Base-by-base conservation (phyloP, 2,888 invertebrate species). In the Barypeithes pellucidus region DNA sequence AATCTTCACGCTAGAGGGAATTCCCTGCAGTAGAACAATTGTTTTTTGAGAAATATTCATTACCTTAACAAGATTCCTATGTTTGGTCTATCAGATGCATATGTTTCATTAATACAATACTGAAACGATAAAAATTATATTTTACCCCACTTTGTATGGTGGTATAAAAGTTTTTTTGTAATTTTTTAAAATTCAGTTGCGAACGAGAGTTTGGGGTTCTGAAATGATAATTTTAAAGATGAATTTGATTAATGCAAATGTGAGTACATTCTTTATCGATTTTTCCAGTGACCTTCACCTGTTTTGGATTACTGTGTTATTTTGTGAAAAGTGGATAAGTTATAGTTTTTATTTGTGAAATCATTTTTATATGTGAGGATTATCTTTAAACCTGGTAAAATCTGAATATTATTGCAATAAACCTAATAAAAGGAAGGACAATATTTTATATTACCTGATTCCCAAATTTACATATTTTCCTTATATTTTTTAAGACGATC, bases 1-100 rank as follows among this genome's bases (percentile, higher is more conserved):
- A 78, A 85, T 85, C 85, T 86, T 86, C 78, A 85, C 83, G 85
- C 79, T 84, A 82, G 80, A 80, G 72, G 80, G 79, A 80, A 77
- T 79, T 82, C 83, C 82, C 82, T 79, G 73, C 79, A 81, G 77
- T 77, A 63, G 76, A 72, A 76, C 84, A 83, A 79, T 75, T 77
- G 77, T 76, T 69, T 80, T 75, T 71, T 80, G 59, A 60, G 67
- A 41, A 61, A 47, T 50, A 77, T 79, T 77, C 80, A 81, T 79
- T 79, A 77, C 68, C 59, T 67, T 71, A 70, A 71, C 59, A 63
- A 70, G 69, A 65, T 61, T 72, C 73, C 63, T 77, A 76, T 73
- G 76, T 77, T 78, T 80, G 78, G 78, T 73, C 77, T 61, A 73
- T 60, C 68, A 60, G 78, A 76, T 79, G 76, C 79, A 78, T 79